Evolutionary conservation across 1,140 invertebrate genomes (phyloP).

Genomic region (Phenacoccus solenopsis): DNA sequence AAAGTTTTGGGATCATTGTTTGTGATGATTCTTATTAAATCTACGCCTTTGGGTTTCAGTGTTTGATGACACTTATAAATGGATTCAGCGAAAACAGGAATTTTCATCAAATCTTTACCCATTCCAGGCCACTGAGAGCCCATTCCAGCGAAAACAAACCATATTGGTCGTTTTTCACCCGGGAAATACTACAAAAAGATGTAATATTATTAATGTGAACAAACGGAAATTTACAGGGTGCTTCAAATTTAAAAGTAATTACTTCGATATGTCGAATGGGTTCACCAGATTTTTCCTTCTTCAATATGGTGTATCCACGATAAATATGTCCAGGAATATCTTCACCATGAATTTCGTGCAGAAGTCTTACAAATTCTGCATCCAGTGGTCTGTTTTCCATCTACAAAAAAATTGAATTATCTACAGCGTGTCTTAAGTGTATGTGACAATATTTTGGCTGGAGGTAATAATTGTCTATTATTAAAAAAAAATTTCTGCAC

Average conservation of each 20-base stretch:
- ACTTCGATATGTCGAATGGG: background rate
- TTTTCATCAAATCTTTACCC: slow-evolving; percentile 51
- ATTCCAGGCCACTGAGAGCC: slow-evolving; percentile 79
- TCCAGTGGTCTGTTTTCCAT: slow-evolving; percentile 28
- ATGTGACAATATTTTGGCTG: too few relatives aligned
- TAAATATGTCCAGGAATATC: slow-evolving; percentile 35
- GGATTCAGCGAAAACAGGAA: slow-evolving; percentile 57
- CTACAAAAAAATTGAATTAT: slow-evolving; percentile 21
- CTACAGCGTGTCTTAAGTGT: too few relatives aligned
- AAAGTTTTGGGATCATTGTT: slow-evolving; percentile 56
- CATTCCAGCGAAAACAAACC: slow-evolving; percentile 85
- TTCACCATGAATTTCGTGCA: slow-evolving; percentile 31
- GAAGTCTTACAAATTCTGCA: slow-evolving; percentile 30
- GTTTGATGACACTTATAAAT: slow-evolving; percentile 59
- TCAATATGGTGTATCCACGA: slow-evolving; percentile 39
- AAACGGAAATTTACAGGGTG: background rate
- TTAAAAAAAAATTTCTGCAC: background rate
- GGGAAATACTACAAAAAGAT: slow-evolving; percentile 41
- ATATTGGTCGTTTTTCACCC: slow-evolving; percentile 52
- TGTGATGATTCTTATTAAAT: slow-evolving; percentile 67
- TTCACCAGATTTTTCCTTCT: background rate
- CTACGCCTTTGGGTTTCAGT: slow-evolving; percentile 57
- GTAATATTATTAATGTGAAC: background rate
- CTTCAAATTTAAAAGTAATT: background rate
- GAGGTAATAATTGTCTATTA: too few relatives aligned